Base-by-base conservation (phyloP, 2,888 invertebrate genomes). In the Phyllotreta cruciferae region DNA sequence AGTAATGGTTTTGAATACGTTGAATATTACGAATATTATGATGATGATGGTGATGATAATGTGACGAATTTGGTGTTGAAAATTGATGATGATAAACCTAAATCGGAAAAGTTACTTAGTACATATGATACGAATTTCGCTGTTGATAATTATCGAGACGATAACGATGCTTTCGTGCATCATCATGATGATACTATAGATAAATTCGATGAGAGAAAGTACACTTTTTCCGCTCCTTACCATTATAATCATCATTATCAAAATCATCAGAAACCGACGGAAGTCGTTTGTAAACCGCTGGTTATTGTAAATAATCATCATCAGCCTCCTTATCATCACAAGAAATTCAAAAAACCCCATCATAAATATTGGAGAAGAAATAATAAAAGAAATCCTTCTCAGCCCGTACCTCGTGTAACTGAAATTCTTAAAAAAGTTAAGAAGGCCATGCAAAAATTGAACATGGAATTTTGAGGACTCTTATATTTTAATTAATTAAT, bases 381-480 rank as follows among this genome's bases (percentile, higher is more conserved):
- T 6, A 52, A 52, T 35, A 7, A 37, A 9, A 35, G 44, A 9
- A 14, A 10, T 10, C 8, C 35, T 36, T 1, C 47, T 11, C 60
- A 10, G 37, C 62, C 56, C 11, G 49, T 42, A 37, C 24, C 24
- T 24, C 24, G 4, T 24, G 13, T 52, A 35, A 11, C n/a, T 0
- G 52, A 56, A 42, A 56, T 62, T 8, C 50, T 52, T 24, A 50
- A 56, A 35, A 62, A 66, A 57, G 53, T 64, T 8, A 13, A 56
- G 14, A 42, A 24, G 13, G 44, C 55, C 4, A 8, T 62, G 6
- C n/a, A 14, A 34, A 62, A 62, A 44, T 9, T 62, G 6, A 34
- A 50, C 3, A 14, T 49, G n/a, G 13, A 42, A 13, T 55, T 13
- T 39, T 10, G 37, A 11, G 34, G n/a, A n/a, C n/a, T n/a, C n/a